Conservation (phyloP, 2,113 vertebrate genomes). For the Coregonus clupeaformis region DNA sequence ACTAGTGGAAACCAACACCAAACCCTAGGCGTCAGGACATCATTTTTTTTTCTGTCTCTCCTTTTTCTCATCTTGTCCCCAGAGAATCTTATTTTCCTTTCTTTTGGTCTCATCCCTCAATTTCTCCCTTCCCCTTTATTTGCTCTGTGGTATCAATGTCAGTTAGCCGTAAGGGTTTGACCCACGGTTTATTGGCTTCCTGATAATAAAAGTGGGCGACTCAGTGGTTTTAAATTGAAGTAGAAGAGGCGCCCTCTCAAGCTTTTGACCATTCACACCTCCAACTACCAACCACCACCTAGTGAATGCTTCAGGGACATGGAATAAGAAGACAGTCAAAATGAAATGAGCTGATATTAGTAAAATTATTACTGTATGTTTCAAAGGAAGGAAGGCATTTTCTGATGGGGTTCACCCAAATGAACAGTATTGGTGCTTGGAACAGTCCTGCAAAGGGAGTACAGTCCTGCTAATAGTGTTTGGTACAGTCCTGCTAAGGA, state of each 20-base stretch:
- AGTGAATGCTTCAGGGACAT: background rate
- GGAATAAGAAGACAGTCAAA: too few relatives aligned
- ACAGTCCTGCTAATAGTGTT: too few relatives aligned
- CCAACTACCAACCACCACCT: background rate
- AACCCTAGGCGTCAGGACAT: constrained; percentile 56
- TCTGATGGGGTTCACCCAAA: too few relatives aligned
- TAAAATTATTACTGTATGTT: too few relatives aligned
- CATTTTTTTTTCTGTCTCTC: constrained; percentile 19
- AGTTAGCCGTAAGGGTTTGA: constrained; percentile 30
- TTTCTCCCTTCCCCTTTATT: constrained; percentile 10
- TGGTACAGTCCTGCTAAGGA: too few relatives aligned
- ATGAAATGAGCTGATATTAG: background rate
- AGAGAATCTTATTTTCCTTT: constrained; percentile 53
- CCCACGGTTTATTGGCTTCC: constrained; percentile 51
- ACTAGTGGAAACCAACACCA: too few relatives aligned
- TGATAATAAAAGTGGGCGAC: constrained; percentile 48
- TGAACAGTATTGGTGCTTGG: too few relatives aligned
- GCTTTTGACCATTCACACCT: constrained; percentile 16
- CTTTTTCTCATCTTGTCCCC: constrained; percentile 37
- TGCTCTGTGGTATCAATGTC: constrained; percentile 34
- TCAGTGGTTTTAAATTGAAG: constrained; percentile 40
- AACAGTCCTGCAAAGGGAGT: too few relatives aligned
- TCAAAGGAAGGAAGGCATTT: too few relatives aligned
- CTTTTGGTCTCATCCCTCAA: constrained; percentile 1
- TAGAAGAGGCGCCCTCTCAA: constrained; percentile 25